These are phyloP conservation scores for Cosmopolites sordidus DNA, from an alignment of 2,888 invertebrate genomes.

Conservation along the genomic window DNA sequence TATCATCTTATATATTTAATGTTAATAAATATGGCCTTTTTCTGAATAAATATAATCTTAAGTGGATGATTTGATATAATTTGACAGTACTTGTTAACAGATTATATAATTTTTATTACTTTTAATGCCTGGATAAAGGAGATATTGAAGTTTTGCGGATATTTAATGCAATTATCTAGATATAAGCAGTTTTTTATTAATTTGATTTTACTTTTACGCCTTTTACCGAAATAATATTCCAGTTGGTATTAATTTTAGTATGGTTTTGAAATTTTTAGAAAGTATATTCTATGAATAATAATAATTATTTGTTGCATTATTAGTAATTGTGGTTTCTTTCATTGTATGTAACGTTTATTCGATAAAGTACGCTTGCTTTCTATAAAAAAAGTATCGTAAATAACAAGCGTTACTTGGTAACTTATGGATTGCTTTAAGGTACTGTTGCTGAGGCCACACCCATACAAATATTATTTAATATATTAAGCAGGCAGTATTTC, in stretches of 20 bases:
- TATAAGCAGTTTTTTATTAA: too few species aligned
- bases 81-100: too few species aligned
- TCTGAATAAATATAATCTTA: too few species aligned
- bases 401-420: neutral
- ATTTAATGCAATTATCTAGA: too few species aligned
- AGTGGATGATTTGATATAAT: too few species aligned
- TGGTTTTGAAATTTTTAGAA: conserved; percentile 1
- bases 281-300: neutral
- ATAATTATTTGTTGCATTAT: neutral
- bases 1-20: too few species aligned
- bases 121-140: too few species aligned
- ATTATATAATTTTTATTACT: too few species aligned
- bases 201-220: too few species aligned
- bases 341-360: neutral
- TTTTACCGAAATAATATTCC: too few species aligned
- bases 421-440: neutral
- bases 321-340: conserved; percentile 2
- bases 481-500: neutral
- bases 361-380: neutral
- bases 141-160: too few species aligned
- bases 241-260: neutral
- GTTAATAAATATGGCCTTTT: too few species aligned
- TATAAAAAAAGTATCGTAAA: neutral
- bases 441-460: neutral
- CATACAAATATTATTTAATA: neutral